Conservation (phyloP, 2,888 invertebrate genomes). For the Cosmopolites sordidus region DNA sequence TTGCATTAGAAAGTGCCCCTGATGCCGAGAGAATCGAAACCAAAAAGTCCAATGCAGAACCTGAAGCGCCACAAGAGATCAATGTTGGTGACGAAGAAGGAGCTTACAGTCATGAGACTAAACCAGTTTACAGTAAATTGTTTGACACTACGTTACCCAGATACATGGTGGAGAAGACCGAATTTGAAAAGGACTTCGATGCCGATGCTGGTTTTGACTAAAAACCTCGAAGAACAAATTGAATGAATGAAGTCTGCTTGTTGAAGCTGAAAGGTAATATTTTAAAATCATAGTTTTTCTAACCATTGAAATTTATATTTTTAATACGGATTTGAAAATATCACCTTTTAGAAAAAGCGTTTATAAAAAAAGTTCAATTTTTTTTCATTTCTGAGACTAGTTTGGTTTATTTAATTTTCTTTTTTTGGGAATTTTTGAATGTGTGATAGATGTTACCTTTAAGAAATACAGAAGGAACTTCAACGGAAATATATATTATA, state of each 20-base stretch:
- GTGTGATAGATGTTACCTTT: too few species aligned
- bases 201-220: conserved; percentile 42
- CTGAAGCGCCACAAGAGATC: conserved; percentile 49
- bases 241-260: conserved; percentile 2
- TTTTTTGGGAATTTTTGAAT: too few species aligned
- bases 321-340: too few species aligned
- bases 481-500: too few species aligned
- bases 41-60: conserved; percentile 33
- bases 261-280: background rate
- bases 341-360: too few species aligned
- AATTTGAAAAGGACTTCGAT: conserved; percentile 65
- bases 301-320: too few species aligned
- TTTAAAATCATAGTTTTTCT: background rate
- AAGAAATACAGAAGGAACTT: too few species aligned
- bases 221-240: conserved; percentile 4
- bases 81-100: conserved; percentile 56
- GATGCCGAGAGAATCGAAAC: conserved; percentile 21
- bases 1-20: conserved; percentile 21
- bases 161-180: conserved; percentile 65
- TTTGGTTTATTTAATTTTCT: too few species aligned
- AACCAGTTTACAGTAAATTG: conserved; percentile 59
- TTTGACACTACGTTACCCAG: conserved; percentile 62
- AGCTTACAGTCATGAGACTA: conserved; percentile 64
- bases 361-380: too few species aligned
- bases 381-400: too few species aligned